Base-by-base conservation (phyloP, 1,140 invertebrate genomes). In the Stratiolaelaps scimitus region DNA sequence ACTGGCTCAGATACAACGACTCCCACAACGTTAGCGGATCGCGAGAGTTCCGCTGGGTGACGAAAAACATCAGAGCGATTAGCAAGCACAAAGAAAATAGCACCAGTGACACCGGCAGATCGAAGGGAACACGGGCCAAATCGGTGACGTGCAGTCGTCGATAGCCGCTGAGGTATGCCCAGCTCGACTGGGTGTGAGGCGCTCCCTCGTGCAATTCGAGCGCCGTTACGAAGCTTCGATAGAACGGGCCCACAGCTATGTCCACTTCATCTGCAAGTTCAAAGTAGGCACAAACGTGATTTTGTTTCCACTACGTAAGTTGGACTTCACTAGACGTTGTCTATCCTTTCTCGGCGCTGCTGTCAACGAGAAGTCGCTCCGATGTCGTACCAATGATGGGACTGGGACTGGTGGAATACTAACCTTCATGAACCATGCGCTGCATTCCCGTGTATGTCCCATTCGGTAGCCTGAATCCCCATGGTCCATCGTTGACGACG, bases 201-300 rank as follows among this genome's bases (percentile, higher is more conserved):
- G 2, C 1, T 15, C 17, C 17, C 4, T 26, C 15, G 6, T 2
- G 17, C 4, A 60, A 34, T 26, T 60, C 53, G 23, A 26, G 23
- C 15, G 26, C 20, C 13, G 34, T 2, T 26, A 26, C 34, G 10
- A 4, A 17, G 23, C 53, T 26, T 15, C 26, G 53, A 23, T 29
- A 60, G 53, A 20, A 60, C 4, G 53, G 53, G 2, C 53, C 53
- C 15, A 60, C 34, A 10, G 53, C 15, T 6, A 26, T 60, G 53
- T 60, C 53, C 17, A 60, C 4, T 23, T 60, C 53, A 29, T 34
- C 53, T 26, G 53, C 6, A 26, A n/a, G n/a, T n/a, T n/a, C n/a
- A n/a, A n/a, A n/a, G n/a, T n/a, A n/a, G n/a, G n/a, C n/a, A n/a
- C n/a, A n/a, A n/a, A n/a, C n/a, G n/a, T n/a, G n/a, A n/a, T n/a